Percentiles rank a stretch among this genome's conserved stretches.
These are phyloP conservation scores for Psilanteris sp. DNA, from an alignment of 1,140 invertebrate species.

Conservation along the genomic window DNA sequence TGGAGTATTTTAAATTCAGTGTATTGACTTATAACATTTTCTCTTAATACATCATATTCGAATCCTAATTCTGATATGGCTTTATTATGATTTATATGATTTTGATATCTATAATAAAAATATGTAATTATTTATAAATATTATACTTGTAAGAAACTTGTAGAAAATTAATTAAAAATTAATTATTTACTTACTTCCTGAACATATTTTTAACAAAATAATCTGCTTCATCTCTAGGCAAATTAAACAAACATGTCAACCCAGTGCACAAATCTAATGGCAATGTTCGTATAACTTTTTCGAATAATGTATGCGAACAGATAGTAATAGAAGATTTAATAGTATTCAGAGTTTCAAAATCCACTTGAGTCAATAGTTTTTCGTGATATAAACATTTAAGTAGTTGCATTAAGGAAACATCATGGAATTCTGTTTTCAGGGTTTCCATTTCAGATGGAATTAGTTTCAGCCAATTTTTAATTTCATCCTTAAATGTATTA, in stretches of 20 bases:
- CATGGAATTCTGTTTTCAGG: constrained; percentile 61
- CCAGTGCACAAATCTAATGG: constrained; percentile 69
- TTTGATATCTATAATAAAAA: constrained; percentile 3
- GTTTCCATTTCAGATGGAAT: constrained; percentile 39
- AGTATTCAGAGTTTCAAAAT: constrained; percentile 28
- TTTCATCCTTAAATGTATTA: constrained; percentile 13
- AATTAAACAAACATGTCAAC: constrained; percentile 66
- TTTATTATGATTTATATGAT: constrained; percentile 57
- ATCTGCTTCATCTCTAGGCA: constrained; percentile 57
- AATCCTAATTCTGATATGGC: constrained; percentile 65
- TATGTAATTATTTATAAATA: not conserved
- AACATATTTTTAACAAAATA: constrained; percentile 52
- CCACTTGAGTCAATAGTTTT: constrained; percentile 2
- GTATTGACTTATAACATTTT: constrained; percentile 54
- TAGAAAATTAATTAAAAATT: too few species aligned
- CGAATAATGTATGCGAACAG: constrained; percentile 52
- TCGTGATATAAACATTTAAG: constrained; percentile 62
- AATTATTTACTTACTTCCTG: constrained; percentile 65
- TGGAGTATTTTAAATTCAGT: constrained; percentile 62
- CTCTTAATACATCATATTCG: constrained; percentile 67
- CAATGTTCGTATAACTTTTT: constrained; percentile 66
- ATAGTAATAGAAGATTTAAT: constrained; percentile 45
- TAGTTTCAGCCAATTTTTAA: constrained; percentile 14
- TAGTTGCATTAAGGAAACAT: constrained; percentile 66
- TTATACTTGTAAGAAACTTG: constrained; percentile 4